Base-by-base conservation (phyloP, 2,113 vertebrate species). In the Scomber scombrus region DNA sequence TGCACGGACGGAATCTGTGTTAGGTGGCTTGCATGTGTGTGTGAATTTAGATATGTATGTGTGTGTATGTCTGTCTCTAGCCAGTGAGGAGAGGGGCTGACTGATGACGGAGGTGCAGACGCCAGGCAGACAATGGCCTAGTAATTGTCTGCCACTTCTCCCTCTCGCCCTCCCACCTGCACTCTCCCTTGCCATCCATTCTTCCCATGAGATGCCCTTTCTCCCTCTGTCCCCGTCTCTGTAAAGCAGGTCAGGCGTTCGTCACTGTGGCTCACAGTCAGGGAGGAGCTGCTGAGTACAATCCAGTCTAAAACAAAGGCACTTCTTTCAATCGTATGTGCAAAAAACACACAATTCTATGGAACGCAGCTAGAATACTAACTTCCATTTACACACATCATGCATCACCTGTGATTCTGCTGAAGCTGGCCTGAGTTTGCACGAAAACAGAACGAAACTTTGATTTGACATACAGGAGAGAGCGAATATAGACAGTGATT, bases 111-210 rank as follows among this genome's bases (percentile, higher is more conserved):
- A 85, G 81, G 74, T 8, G 51, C 87, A 92, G 87, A 93, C 88
- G 60, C 88, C 91, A 90, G 92, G 89, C 92, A 94, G 90, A 94
- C 87, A 92, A 92, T 93, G 92, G 88, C 91, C 91, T 92, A 92
- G 75, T 93, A 94, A 94, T 85, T 79, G 79, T 87, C 90, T 82
- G 71, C 83, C 84, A 84, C 80, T 56, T 80, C 70, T 75, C 82
- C 61, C 62, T 80, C 80, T 79, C 74, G 2, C 51, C 56, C 75
- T 67, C 72, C 84, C 56, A 66, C 64, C 60, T 54, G 49, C 19
- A 11, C 52, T 47, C 71, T 85, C 75, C 65, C 21, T 78, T 43
- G 1, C 23, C 60, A 66, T 71, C 55, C 16, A 18, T 50, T 76
- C 40, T 49, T 81, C 85, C 78, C 62, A 43, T 34, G 75, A 78